phyloP scores from a whole-genome alignment of 1,140 invertebrate species.

The Anadara kagoshimensis region DNA sequence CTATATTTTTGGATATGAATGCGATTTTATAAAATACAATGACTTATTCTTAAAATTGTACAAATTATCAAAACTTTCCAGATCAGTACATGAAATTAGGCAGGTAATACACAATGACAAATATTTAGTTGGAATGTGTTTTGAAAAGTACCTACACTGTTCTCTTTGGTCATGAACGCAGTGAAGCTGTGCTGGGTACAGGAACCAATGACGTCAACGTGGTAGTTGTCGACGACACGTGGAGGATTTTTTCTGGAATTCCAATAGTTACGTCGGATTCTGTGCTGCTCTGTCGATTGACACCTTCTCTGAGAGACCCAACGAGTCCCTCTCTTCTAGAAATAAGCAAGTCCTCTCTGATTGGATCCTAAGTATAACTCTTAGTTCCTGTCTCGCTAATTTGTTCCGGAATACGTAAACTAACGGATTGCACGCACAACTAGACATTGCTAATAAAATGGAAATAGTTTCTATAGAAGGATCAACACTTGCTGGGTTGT shows the following conservation, averaged over 20 bases:
- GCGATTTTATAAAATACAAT: no score
- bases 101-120: no score
- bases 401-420: slow-evolving; percentile 78
- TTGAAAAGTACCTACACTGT: no score
- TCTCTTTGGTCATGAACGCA: no score
- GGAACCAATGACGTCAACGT: slow-evolving; percentile 47
- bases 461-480: slow-evolving; percentile 56
- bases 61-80: no score
- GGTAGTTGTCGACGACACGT: slow-evolving; percentile 43
- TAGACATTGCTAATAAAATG: slow-evolving; percentile 67
- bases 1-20: no score
- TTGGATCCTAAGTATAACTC: slow-evolving; percentile 44
- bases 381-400: slow-evolving; percentile 68
- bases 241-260: slow-evolving; percentile 27
- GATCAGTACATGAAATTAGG: no score
- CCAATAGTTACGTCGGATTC: slow-evolving; percentile 46
- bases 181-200: no score
- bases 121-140: no score
- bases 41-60: no score
- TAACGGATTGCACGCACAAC: slow-evolving; percentile 75
- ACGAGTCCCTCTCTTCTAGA: slow-evolving; percentile 23
- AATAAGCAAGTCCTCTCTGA: slow-evolving; percentile 21
- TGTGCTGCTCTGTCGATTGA: slow-evolving; percentile 46
- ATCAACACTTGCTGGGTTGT: slow-evolving; percentile 52
- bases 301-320: slow-evolving; percentile 33